Conservation (phyloP, 1,140 invertebrate genomes). For the Temnothorax nylanderi region DNA sequence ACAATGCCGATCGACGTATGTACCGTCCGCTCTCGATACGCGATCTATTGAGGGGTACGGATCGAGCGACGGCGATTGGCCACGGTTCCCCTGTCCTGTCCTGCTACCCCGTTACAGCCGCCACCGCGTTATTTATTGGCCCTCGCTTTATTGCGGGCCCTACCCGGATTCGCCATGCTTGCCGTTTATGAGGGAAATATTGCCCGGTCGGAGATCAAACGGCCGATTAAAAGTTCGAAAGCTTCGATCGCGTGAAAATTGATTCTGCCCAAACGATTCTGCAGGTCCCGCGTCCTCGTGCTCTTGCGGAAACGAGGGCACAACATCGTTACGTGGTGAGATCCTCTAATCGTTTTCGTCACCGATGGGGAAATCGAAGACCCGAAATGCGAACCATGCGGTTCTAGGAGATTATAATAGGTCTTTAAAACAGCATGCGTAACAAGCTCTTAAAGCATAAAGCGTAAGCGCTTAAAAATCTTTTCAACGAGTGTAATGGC, state of each 20-base stretch:
- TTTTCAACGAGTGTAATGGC: not conserved
- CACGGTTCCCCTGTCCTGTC: slow-evolving; percentile 25
- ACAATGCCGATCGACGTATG: slow-evolving; percentile 38
- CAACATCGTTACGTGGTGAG: not conserved
- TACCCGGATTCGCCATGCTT: slow-evolving; percentile 64
- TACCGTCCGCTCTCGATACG: slow-evolving; percentile 34
- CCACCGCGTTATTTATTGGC: slow-evolving; percentile 71
- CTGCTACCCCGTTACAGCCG: slow-evolving; percentile 5
- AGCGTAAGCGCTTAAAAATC: not conserved
- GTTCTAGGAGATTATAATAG: too few relatives aligned
- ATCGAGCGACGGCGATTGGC: slow-evolving; percentile 57
- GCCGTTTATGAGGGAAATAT: slow-evolving; percentile 75
- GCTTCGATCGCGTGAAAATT: slow-evolving; percentile 63
- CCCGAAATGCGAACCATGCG: not conserved
- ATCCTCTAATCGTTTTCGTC: not conserved
- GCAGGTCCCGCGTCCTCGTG: slow-evolving; percentile 31
- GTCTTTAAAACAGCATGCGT: not conserved
- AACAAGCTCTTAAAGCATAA: not conserved
- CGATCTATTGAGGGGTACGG: not conserved
- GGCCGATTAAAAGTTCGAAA: slow-evolving; percentile 70
- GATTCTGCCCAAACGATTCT: slow-evolving; percentile 49
- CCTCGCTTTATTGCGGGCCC: slow-evolving; percentile 59
- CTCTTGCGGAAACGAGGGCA: not conserved
- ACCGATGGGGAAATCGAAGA: not conserved
- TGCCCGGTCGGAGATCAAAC: slow-evolving; percentile 73